A percentile compares a stretch with the other conserved stretches of the same genome.
Conservation (phyloP, 35 echinoderm and acorn worm genomes). For the Chiridota heheva region DNA sequence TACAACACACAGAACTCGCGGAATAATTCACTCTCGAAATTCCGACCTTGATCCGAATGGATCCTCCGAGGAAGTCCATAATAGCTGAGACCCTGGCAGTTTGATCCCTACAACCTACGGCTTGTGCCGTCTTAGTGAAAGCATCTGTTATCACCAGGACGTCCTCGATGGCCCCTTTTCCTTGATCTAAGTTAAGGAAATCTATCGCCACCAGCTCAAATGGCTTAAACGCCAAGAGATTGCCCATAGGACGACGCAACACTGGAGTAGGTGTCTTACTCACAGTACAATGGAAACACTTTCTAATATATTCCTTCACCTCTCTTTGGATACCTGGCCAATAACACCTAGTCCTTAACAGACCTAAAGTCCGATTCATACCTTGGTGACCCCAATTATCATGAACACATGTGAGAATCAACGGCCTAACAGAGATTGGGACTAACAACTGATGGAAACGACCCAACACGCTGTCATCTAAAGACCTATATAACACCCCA, state of each 20-base stretch:
- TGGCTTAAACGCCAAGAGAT: conserved; percentile 48
- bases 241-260: conserved; percentile 26
- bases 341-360: conserved; percentile 24
- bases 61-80: conserved; percentile 52
- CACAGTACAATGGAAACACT: conserved; percentile 23
- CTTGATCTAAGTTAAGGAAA: conserved; percentile 42
- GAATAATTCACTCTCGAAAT: conserved; percentile 46
- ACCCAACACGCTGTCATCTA: too few relatives aligned
- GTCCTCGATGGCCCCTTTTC: conserved; percentile 45
- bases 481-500: conserved; percentile 31
- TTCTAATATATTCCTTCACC: conserved; percentile 21
- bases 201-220: conserved; percentile 48
- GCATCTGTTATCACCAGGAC: conserved; percentile 60
- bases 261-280: conserved; percentile 43
- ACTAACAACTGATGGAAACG: conserved; percentile 50
- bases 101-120: conserved; percentile 48
- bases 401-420: conserved; percentile 43
- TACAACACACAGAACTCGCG: conserved; percentile 47
- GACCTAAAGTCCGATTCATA: conserved; percentile 23
- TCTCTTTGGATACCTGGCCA: conserved; percentile 51
- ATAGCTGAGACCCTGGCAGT: conserved; percentile 50
- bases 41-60: conserved; percentile 57
- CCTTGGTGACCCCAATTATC: conserved; percentile 76
- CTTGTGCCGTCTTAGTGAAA: conserved; percentile 58
- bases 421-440: conserved; percentile 11